Conservation (phyloP, 2,113 vertebrate genomes). For the Saccopteryx bilineata region DNA sequence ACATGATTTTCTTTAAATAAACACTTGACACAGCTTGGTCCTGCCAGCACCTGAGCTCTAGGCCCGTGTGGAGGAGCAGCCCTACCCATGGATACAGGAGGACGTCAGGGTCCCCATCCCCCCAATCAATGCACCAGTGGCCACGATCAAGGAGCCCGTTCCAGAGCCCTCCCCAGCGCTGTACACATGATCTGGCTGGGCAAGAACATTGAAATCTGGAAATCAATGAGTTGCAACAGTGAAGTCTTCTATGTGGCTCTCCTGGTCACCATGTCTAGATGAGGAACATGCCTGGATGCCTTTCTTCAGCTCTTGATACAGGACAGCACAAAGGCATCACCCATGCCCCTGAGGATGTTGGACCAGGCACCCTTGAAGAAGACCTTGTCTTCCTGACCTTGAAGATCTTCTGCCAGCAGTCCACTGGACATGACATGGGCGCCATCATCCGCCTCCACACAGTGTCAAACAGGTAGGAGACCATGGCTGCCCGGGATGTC, state of each 20-base stretch:
- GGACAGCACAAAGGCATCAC: constrained; percentile 91
- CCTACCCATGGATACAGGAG: constrained; percentile 67
- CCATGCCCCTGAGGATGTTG: constrained; percentile 91
- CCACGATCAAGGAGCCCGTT: constrained; percentile 42
- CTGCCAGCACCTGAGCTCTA: constrained; percentile 76
- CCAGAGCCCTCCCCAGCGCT: constrained; percentile 77
- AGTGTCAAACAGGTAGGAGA: constrained; percentile 92
- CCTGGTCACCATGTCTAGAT: constrained; percentile 55
- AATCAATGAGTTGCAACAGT: constrained; percentile 84
- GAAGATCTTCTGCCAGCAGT: constrained; percentile 93
- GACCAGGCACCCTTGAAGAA: constrained; percentile 94
- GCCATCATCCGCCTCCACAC: constrained; percentile 85
- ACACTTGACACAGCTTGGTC: constrained; percentile 79
- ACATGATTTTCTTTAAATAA: constrained; percentile 83
- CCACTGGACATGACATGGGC: constrained; percentile 93
- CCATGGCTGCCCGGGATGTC: constrained; percentile 90
- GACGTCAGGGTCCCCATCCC: not conserved
- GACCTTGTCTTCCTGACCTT: constrained; percentile 89
- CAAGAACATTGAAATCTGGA: constrained; percentile 85
- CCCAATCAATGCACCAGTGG: constrained; percentile 44
- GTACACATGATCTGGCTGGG: constrained; percentile 75
- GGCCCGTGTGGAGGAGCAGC: constrained; percentile 41
- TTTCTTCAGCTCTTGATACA: constrained; percentile 92
- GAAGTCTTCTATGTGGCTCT: constrained; percentile 80
- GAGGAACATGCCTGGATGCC: constrained; percentile 82